Base-by-base conservation (phyloP, 2,113 vertebrate genomes). In the Aphelocoma coerulescens region DNA sequence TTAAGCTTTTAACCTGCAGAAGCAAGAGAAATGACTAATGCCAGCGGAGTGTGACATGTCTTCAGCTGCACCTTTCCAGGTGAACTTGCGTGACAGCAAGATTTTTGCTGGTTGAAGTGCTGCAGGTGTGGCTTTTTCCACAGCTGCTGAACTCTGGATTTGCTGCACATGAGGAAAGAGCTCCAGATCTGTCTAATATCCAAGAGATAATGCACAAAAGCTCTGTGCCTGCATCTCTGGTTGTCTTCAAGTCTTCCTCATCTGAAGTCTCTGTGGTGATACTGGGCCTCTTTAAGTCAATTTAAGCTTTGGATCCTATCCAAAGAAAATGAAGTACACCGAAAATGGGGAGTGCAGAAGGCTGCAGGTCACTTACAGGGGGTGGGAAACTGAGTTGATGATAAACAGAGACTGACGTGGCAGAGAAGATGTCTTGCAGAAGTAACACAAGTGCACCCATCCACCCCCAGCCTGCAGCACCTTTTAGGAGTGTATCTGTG, bases 301-400 rank as follows among this genome's bases (percentile, higher is more conserved):
- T 93, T 88, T 86, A 74, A 84, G 49, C 57, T 81, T 93, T 94
- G 93, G 83, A 81, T 86, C 39, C 28, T 11, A 8, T 83, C 90
- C 85, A 91, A 65, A 73, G 55, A 55, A 88, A 13, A n/a, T 5
- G 2, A 85, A 71, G 10, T 63, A 26, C 27, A 3, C 10, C 51
- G 86, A 8, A 71, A 91, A 87, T 7, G n/a, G 46, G 55, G 74
- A 91, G 35, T 66, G 32, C 24, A 61, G 49, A 71, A 80, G 41
- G 68, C 75, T 68, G 46, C 28, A 88, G 58, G 93, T 79, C 91
- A 71, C 37, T 84, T 41, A 49, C 11, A 12, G 48, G 10, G 68
- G 4, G 9, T 77, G 84, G 74, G 61, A 79, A 43, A 14, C 2
- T 17, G 51, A 72, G 73, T 20, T 76, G 88, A 67, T 81, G 48